Conservation (phyloP, 2,797 vertebrate genomes). For the Alosa sapidissima region DNA sequence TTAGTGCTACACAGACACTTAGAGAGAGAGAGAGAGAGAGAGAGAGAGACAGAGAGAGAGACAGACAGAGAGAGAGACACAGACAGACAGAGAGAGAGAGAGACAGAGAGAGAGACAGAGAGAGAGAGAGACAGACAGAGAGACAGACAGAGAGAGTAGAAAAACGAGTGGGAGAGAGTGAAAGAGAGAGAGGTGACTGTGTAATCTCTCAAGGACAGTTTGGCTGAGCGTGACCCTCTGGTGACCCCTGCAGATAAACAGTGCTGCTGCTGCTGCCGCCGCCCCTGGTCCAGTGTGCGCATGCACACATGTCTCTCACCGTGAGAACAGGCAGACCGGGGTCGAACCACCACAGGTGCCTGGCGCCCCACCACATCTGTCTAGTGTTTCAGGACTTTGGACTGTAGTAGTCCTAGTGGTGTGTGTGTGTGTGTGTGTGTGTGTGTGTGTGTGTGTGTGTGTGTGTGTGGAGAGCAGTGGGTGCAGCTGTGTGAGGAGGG, state of each 20-base stretch:
- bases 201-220: constrained; percentile 19
- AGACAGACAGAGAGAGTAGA: background rate
- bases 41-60: background rate
- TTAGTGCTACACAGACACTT: background rate
- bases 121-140: background rate
- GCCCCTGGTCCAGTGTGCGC: background rate
- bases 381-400: constrained; percentile 11
- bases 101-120: background rate
- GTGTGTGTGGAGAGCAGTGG: constrained; percentile 28
- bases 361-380: background rate
- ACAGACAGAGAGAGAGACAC: background rate
- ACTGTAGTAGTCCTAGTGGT: background rate
- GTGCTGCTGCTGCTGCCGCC: background rate
- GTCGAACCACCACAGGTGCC: background rate
- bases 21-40: background rate
- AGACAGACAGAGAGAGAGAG: background rate
- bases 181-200: background rate
- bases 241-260: background rate
- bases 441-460: background rate
- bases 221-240: background rate
- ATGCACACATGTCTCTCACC: background rate
- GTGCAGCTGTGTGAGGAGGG: background rate
- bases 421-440: background rate
- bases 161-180: background rate
- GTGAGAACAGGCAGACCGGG: background rate